Percentiles rank a stretch among this genome's conserved stretches.
Conservation (phyloP, 2,888 invertebrate species). For the Plagiodera versicolora region DNA sequence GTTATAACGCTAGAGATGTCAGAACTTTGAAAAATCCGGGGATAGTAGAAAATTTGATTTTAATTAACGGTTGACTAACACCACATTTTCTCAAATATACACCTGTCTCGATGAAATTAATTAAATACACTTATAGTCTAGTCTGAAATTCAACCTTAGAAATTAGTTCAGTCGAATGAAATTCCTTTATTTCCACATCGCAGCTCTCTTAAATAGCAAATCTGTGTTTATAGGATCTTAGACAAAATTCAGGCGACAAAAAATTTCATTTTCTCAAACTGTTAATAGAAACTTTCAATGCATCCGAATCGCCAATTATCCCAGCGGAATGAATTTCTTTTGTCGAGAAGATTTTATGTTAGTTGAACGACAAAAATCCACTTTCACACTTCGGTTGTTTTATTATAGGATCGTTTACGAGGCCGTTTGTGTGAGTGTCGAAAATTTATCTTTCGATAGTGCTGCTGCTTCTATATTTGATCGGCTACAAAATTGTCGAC, state of each 20-base stretch:
- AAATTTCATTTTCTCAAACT: not conserved
- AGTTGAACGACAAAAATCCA: slow-evolving; percentile 53
- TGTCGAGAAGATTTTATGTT: slow-evolving; percentile 50
- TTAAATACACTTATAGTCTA: no score
- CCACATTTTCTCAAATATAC: not conserved
- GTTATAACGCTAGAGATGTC: not conserved
- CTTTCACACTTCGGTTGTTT: slow-evolving; percentile 55
- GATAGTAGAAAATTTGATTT: slow-evolving; percentile 7
- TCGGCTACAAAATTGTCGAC: not conserved
- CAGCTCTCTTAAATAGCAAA: no score
- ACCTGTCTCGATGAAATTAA: not conserved
- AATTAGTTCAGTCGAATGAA: not conserved
- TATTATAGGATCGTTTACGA: slow-evolving; percentile 52
- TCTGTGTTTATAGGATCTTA: not conserved
- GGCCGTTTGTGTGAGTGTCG: slow-evolving; percentile 39
- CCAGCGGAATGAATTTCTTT: slow-evolving; percentile 45
- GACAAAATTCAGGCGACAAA: not conserved
- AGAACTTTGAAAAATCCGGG: not conserved
- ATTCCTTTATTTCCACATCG: not conserved
- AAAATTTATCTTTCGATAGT: slow-evolving; percentile 7
- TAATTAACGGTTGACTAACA: not conserved
- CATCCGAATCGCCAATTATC: slow-evolving; percentile 48
- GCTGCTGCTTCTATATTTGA: not conserved
- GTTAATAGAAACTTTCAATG: slow-evolving; percentile 36
- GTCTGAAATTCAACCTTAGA: no score